Percentiles rank a stretch among this genome's conserved stretches.
phyloP scores from a whole-genome alignment of 2,797 vertebrate species.

The Tadarida brasiliensis region DNA sequence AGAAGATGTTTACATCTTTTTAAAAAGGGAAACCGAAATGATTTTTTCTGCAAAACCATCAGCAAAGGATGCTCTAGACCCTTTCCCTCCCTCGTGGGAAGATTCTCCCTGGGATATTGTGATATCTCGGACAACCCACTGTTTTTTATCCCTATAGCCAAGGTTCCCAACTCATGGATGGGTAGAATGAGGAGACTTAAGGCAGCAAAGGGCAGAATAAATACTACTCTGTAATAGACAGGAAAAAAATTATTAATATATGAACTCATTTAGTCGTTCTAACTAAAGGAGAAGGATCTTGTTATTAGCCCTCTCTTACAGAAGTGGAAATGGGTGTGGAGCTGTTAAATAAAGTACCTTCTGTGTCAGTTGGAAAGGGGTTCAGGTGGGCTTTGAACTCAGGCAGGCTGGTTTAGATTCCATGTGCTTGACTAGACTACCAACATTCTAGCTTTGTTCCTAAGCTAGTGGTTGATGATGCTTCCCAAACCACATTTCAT shows the following conservation, averaged over 20 bases:
- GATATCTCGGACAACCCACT: background rate
- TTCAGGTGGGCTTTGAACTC: background rate
- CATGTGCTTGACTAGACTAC: background rate
- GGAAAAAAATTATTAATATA: background rate
- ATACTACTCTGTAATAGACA: background rate
- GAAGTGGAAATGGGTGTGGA: background rate
- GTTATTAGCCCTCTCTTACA: background rate
- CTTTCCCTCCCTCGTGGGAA: background rate
- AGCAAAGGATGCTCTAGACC: background rate
- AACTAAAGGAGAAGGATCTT: background rate
- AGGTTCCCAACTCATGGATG: background rate
- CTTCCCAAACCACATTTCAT: background rate
- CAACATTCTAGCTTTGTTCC: background rate
- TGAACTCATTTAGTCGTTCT: background rate
- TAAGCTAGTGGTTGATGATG: background rate
- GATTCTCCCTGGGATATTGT: background rate
- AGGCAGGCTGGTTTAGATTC: background rate
- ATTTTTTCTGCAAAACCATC: background rate
- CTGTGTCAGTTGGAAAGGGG: background rate
- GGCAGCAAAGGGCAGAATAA: background rate
- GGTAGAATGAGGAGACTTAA: background rate
- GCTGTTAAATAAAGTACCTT: background rate
- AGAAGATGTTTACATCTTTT: constrained; percentile 51
- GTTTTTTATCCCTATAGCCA: background rate
- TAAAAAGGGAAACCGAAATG: background rate